Evolutionary conservation across 1,140 invertebrate genomes (phyloP).

Genomic region (Drosophila persimilis): DNA sequence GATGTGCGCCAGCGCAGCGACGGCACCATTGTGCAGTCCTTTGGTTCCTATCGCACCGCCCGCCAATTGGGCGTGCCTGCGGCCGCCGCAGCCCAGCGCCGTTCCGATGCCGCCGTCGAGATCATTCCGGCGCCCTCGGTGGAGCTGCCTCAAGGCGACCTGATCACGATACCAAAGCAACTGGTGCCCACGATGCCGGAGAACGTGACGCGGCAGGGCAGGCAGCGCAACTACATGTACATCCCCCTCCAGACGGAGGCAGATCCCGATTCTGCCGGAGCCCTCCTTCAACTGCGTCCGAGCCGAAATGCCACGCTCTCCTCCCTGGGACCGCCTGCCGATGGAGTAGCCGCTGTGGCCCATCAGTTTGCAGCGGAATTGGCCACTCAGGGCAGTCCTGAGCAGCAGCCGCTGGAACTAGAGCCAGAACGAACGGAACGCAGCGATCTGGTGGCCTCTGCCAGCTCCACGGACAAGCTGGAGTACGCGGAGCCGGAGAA

Average conservation of each 20-base stretch:
- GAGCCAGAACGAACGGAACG: constrained; percentile 65
- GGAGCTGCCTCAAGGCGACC: constrained; percentile 58
- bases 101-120: constrained; percentile 64
- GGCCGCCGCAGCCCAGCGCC: constrained; percentile 48
- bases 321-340: constrained; percentile 58
- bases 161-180: constrained; percentile 78
- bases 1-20: constrained; percentile 65
- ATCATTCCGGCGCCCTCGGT: constrained; percentile 68
- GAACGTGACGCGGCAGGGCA: constrained; percentile 70
- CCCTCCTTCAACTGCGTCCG: constrained; percentile 60
- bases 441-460: constrained; percentile 58
- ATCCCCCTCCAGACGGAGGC: constrained; percentile 60
- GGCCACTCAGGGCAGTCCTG: constrained; percentile 30
- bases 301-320: constrained; percentile 63
- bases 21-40: constrained; percentile 69
- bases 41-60: constrained; percentile 75
- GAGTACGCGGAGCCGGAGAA: constrained; percentile 65
- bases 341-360: constrained; percentile 55
- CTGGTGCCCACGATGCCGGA: constrained; percentile 70
- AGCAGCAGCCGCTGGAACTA: constrained; percentile 22
- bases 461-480: constrained; percentile 62
- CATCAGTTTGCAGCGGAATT: constrained; percentile 61
- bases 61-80: constrained; percentile 21
- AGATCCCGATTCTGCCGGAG: not conserved
- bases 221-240: constrained; percentile 76